Conservation (phyloP, 2,888 invertebrate genomes). For the Cyrtodaria siliqua region DNA sequence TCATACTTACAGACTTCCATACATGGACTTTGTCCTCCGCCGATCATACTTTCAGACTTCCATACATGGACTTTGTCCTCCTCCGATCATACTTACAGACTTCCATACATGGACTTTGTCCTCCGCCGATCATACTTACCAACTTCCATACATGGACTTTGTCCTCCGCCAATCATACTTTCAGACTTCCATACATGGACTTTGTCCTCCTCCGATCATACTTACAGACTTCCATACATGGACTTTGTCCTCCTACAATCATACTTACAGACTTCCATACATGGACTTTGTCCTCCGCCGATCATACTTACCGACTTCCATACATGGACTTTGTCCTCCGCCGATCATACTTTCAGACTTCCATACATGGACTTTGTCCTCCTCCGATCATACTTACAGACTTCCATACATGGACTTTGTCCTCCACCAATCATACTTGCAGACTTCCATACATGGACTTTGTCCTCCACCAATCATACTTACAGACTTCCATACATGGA, state of each 20-base stretch:
- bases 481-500: slow-evolving; percentile 94
- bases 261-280: slow-evolving; percentile 93
- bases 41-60: no score
- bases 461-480: slow-evolving; percentile 93
- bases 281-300: slow-evolving; percentile 95
- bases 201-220: slow-evolving; percentile 95
- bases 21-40: no score
- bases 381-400: no score
- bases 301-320: slow-evolving; percentile 93
- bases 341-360: no score
- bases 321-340: slow-evolving; percentile 94
- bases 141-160: slow-evolving; percentile 97
- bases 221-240: no score
- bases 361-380: no score
- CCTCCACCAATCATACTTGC: no score
- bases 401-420: no score
- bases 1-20: no score
- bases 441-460: slow-evolving; percentile 96
- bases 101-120: slow-evolving; percentile 96
- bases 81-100: slow-evolving; percentile 89
- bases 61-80: no score
- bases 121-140: slow-evolving; percentile 91
- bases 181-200: slow-evolving; percentile 95
- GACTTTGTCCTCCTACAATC: no score
- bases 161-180: slow-evolving; percentile 92